A percentile compares a stretch with the other conserved stretches of the same genome.
Evolutionary conservation across 2,888 invertebrate genomes (phyloP).

Genomic region (Beris morrisii): DNA sequence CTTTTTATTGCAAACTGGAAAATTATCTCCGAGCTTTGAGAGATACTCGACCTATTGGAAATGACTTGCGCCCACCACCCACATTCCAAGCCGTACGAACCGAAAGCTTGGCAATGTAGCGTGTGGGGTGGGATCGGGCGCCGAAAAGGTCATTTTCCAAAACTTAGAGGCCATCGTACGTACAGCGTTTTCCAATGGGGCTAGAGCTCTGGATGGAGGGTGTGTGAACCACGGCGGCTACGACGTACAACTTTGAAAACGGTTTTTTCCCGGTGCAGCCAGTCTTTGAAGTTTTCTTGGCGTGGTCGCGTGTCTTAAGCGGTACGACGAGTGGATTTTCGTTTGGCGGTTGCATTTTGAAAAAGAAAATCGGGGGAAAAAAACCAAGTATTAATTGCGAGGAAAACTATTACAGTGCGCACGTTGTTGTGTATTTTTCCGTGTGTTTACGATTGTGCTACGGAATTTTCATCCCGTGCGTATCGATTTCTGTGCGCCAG

Average conservation of each 20-base stretch:
- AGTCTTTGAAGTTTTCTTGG: constrained; percentile 22
- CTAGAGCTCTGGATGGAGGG: neutral
- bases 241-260: constrained; percentile 10
- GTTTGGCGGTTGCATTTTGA: neutral
- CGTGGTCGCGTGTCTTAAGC: constrained; percentile 9
- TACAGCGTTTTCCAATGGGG: constrained; percentile 15
- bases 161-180: neutral
- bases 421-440: neutral
- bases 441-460: too few species aligned
- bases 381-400: neutral
- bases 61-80: too few species aligned
- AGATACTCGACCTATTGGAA: too few species aligned
- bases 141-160: constrained; percentile 23
- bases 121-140: constrained; percentile 8
- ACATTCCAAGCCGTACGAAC: too few species aligned
- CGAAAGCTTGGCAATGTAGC: too few species aligned
- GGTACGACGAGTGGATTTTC: neutral
- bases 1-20: too few species aligned
- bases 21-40: too few species aligned
- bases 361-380: neutral
- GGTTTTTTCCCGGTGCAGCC: constrained; percentile 27
- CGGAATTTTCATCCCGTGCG: too few species aligned
- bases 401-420: neutral
- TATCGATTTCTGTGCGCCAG: too few species aligned
- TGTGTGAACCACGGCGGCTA: constrained; percentile 17